phyloP scores from a whole-genome alignment of 2,888 invertebrate species.

The Ornithoptera alexandrae region DNA sequence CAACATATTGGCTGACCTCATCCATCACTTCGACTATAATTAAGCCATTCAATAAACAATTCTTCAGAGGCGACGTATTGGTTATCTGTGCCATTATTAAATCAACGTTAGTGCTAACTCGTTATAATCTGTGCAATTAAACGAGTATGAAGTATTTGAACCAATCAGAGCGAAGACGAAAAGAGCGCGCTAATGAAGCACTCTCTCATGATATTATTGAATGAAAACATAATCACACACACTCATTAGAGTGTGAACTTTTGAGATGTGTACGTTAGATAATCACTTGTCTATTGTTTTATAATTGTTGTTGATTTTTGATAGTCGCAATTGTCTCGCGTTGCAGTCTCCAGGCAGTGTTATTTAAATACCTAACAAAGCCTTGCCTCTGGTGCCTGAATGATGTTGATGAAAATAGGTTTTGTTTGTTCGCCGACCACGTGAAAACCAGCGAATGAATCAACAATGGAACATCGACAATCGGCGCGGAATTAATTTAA shows the following conservation, averaged over 20 bases:
- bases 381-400: too few relatives aligned
- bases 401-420: too few relatives aligned
- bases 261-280: constrained; percentile 8
- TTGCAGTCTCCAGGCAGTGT: too few relatives aligned
- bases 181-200: constrained; percentile 12
- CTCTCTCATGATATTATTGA: constrained; percentile 17
- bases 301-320: not conserved
- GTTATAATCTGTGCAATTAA: not conserved
- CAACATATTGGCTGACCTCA: constrained; percentile 11
- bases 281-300: constrained; percentile 12
- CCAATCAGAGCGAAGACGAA: constrained; percentile 12
- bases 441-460: too few relatives aligned
- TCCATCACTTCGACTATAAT: constrained; percentile 18
- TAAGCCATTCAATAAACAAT: constrained; percentile 2
- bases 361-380: too few relatives aligned
- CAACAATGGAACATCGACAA: too few relatives aligned
- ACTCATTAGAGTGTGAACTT: constrained; percentile 6
- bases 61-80: not conserved
- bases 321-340: too few relatives aligned
- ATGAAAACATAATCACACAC: constrained; percentile 9
- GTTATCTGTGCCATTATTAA: constrained; percentile 12
- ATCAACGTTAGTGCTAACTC: too few relatives aligned
- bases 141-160: constrained; percentile 12
- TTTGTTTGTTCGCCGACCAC: too few relatives aligned
- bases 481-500: too few relatives aligned